A percentile compares a stretch with the other conserved stretches of the same genome.
These are phyloP conservation scores for Halcyon badia DNA, from an alignment of 2,797 vertebrate species.

Conservation along the genomic window DNA sequence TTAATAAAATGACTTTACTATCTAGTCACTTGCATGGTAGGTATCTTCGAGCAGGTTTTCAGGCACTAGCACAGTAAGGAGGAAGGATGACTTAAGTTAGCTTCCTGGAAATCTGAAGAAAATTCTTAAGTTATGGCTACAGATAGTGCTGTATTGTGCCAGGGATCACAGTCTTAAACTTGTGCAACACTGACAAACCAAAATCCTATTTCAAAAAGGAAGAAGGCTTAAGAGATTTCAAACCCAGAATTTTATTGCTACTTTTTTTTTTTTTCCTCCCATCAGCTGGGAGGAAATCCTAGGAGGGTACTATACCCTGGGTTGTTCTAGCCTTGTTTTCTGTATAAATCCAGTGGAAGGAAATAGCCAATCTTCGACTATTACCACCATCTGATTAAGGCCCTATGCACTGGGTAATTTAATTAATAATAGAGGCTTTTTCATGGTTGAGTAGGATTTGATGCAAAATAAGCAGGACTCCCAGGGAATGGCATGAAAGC, in stretches of 20 bases:
- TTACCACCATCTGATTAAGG: not conserved
- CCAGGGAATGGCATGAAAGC: not conserved
- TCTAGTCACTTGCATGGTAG: not conserved
- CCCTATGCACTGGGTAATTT: not conserved
- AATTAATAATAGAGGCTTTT: not conserved
- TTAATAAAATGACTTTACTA: not conserved
- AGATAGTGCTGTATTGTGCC: not conserved
- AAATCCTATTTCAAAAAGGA: not conserved
- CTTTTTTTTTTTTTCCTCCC: rapidly evolving
- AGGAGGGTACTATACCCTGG: rapidly evolving
- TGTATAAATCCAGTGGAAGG: not conserved
- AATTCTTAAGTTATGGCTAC: not conserved
- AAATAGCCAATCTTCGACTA: not conserved
- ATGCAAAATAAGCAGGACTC: not conserved
- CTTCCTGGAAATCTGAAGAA: not conserved
- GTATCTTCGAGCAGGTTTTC: not conserved
- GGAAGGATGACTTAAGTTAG: not conserved
- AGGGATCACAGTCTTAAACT: not conserved
- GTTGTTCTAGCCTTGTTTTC: not conserved
- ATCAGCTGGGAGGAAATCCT: not conserved
- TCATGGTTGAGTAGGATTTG: not conserved
- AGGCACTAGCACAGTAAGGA: not conserved
- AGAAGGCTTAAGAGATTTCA: not conserved
- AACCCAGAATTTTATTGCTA: not conserved
- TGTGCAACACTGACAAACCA: not conserved